Conservation (phyloP, 2,797 vertebrate genomes). For the Rhodeus uyekii region DNA sequence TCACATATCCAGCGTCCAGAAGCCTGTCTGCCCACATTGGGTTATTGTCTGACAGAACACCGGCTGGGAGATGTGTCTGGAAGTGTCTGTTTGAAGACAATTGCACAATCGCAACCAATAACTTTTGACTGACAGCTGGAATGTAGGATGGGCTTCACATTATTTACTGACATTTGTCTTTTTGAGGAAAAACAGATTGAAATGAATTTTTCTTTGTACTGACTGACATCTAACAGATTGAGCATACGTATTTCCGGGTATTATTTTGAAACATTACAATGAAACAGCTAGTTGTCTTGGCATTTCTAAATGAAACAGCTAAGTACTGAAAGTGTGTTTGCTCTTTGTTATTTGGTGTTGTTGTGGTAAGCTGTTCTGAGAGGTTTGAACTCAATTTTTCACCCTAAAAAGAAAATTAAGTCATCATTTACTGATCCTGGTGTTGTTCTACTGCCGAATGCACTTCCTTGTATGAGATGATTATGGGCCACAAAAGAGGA, state of each 20-base stretch:
- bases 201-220: not conserved
- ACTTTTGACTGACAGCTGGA: constrained; percentile 33
- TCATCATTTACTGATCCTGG: no score
- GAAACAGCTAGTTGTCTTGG: not conserved
- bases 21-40: not conserved
- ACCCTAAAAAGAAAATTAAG: no score
- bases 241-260: no score
- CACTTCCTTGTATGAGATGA: no score
- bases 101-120: not conserved
- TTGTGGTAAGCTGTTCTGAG: not conserved
- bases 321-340: no score
- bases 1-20: constrained; percentile 15
- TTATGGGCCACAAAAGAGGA: no score
- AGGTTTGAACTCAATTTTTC: no score
- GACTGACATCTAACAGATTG: no score
- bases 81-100: constrained; percentile 13
- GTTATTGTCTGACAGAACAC: not conserved
- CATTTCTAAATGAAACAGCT: no score
- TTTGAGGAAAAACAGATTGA: not conserved
- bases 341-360: no score
- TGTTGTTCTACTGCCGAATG: no score
- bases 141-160: not conserved
- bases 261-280: not conserved
- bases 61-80: not conserved
- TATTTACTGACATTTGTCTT: not conserved